These are phyloP conservation scores for Coregonus ussuriensis DNA, from an alignment of 2,797 vertebrate genomes.

Conservation along the genomic window DNA sequence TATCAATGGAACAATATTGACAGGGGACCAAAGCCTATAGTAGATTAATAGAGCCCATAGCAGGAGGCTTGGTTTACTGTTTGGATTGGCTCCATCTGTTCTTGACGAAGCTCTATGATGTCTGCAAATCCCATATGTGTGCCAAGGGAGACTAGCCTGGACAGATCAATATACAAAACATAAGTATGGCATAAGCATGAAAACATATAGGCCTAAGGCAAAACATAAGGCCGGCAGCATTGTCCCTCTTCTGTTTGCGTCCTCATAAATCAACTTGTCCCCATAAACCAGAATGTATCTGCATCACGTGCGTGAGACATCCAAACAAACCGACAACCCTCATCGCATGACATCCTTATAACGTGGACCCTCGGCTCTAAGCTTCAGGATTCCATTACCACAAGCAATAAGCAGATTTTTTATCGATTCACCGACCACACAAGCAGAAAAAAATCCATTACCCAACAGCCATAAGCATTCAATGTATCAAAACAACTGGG, in stretches of 20 bases:
- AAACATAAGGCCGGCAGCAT: neutral
- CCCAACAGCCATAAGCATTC: neutral
- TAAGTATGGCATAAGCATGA: neutral
- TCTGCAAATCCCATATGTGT: neutral
- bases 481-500: neutral
- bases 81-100: neutral
- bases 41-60: neutral
- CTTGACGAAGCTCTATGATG: neutral
- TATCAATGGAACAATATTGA: neutral
- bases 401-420: neutral
- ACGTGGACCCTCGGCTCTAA: neutral
- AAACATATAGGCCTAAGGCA: neutral
- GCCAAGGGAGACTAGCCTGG: neutral
- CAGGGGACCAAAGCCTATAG: neutral
- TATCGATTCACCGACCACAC: neutral
- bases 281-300: neutral
- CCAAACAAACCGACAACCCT: neutral
- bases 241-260: neutral
- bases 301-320: neutral
- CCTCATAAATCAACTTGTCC: neutral
- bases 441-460: neutral
- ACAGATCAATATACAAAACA: neutral
- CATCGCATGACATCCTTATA: neutral
- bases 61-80: constrained; percentile 15
- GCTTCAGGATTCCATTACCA: neutral